phyloP scores from a whole-genome alignment of 2,888 invertebrate species.

The Artemia sinica region DNA sequence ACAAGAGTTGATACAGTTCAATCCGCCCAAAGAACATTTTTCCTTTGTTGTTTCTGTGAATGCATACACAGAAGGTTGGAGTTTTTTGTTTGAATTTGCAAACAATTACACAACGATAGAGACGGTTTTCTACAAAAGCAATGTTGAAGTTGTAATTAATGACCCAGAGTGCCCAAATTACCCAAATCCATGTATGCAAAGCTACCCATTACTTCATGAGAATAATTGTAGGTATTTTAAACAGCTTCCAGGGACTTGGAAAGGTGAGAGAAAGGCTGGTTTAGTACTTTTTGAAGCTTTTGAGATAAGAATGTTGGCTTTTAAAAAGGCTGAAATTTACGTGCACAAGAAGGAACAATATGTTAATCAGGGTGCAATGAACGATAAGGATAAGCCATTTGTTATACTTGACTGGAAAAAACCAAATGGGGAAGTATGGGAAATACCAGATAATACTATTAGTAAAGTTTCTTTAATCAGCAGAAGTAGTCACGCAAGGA shows the following conservation, averaged over 20 bases:
- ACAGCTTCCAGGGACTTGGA: not conserved
- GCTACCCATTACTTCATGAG: not conserved
- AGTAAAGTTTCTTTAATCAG: too few relatives aligned
- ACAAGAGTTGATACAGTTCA: too few relatives aligned
- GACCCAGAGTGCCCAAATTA: slow-evolving; percentile 7
- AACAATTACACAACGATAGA: slow-evolving; percentile 1
- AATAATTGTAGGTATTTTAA: not conserved
- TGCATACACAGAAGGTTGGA: too few relatives aligned
- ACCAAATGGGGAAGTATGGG: too few relatives aligned
- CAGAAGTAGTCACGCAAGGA: too few relatives aligned
- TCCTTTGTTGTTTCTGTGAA: too few relatives aligned
- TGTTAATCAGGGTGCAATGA: too few relatives aligned
- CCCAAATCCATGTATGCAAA: not conserved
- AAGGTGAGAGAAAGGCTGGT: not conserved
- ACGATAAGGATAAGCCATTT: too few relatives aligned
- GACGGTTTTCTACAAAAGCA: not conserved
- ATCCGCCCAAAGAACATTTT: too few relatives aligned
- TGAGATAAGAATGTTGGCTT: not conserved
- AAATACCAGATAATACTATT: too few relatives aligned
- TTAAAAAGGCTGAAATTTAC: not conserved
- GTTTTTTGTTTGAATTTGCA: not conserved
- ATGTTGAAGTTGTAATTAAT: not conserved
- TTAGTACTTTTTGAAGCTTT: not conserved
- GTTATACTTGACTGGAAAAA: too few relatives aligned
- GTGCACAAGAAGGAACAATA: not conserved